phyloP scores from a whole-genome alignment of 1,140 invertebrate species.

The Xylocopa sonorina region DNA sequence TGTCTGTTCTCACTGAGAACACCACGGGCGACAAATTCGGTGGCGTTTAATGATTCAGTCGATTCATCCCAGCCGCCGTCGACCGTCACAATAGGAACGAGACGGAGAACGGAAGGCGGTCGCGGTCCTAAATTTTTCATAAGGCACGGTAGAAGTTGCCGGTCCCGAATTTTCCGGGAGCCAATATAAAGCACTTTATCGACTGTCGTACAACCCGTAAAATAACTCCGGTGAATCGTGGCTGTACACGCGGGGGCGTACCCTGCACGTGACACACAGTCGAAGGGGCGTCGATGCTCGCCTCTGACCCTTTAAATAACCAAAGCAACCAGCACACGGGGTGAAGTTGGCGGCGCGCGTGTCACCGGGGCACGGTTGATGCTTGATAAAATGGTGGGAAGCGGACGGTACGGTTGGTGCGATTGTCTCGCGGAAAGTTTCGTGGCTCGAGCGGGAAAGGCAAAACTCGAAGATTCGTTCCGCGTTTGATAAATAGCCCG shows the following conservation, averaged over 20 bases:
- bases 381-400: constrained; percentile 27
- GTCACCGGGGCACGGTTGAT: constrained; percentile 19
- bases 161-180: not conserved
- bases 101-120: not conserved
- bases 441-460: not conserved
- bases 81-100: too few species aligned
- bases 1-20: not conserved
- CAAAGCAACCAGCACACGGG: constrained; percentile 52
- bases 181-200: constrained; percentile 36
- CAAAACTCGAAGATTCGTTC: not conserved
- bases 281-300: constrained; percentile 26
- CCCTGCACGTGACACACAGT: constrained; percentile 13
- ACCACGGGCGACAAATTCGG: not conserved
- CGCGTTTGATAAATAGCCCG: constrained; percentile 7
- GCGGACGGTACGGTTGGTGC: not conserved
- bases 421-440: not conserved
- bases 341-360: constrained; percentile 31
- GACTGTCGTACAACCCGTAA: constrained; percentile 19
- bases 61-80: not conserved
- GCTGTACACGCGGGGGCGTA: not conserved
- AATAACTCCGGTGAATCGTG: constrained; percentile 49
- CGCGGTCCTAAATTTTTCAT: constrained; percentile 10
- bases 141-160: too few species aligned
- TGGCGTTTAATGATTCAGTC: not conserved
- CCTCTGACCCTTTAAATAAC: constrained; percentile 62